Evolutionary conservation across 2,113 vertebrate species (phyloP), one percentile per base, ranked within the genome.

Genomic region (Chauna torquata): DNA sequence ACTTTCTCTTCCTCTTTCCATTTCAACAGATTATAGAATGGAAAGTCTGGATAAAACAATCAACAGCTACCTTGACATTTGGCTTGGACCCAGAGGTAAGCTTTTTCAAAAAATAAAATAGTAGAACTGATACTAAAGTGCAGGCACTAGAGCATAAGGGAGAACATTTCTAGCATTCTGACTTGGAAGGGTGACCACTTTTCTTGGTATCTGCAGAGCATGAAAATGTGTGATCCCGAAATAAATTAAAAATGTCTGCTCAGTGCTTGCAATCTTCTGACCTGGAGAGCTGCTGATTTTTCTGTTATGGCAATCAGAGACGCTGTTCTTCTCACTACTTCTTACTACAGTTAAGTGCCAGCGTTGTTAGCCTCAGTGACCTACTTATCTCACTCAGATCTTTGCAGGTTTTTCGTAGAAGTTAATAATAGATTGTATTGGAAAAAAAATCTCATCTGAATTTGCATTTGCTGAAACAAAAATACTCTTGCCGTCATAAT

Each of bases 1-100:
- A 94, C 94, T 81, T 94, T 92, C 42, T 96, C n/a, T 74, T 94
- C 91, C 82, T 94, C 47, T 71, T 96, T 96, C 47, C 79, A 23
- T 93, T 95, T 95, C 96, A 93, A 40, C 94, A 99, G 98, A 96
- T 98, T 97, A 87, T 97, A 97, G 98, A 97, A 99, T 99, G 99
- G 99, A 99, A 96, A 87, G 97, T 87, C 80, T 99, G 81, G 99
- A 99, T 98, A 98, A 98, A 92, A 99, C 98, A 91, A 97, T 99
- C 59, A 99, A 99, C 98, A 96, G 98, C 76, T 98, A 99, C 92
- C 97, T 99, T 71, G 99, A 98, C 88, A 96, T 99, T 91, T 99
- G 98, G 99, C 98, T 99, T 96, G 99, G 99, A 93, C 99, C 99
- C 90, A 99, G 99, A 98, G 99, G 99, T 99, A 97, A 99, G 97